Evolutionary conservation across 2,113 vertebrate genomes (phyloP).

Genomic region (Prionailurus viverrinus): DNA sequence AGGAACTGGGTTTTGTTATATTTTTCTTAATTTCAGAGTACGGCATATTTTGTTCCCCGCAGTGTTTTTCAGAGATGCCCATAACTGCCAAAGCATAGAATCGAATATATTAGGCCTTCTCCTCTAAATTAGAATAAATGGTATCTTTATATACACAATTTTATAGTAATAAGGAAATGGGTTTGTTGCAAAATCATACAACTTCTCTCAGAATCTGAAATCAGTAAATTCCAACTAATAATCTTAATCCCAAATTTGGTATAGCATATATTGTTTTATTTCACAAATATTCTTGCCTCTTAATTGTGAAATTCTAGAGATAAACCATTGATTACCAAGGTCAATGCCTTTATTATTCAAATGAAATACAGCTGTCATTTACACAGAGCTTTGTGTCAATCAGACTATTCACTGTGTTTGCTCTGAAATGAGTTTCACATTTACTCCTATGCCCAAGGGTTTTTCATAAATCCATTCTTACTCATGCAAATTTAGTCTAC

Average conservation of each 20-base stretch:
- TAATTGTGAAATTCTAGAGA: neutral
- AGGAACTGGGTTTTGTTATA: neutral
- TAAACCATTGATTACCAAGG: neutral
- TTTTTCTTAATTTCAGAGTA: neutral
- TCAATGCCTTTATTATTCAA: neutral
- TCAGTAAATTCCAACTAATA: neutral
- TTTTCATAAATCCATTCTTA: conserved; percentile 4
- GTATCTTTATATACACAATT: neutral
- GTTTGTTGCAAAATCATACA: neutral
- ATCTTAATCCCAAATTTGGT: neutral
- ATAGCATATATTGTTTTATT: neutral
- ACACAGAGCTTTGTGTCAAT: neutral
- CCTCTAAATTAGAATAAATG: conserved; percentile 17
- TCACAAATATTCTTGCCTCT: neutral
- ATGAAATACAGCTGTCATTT: neutral
- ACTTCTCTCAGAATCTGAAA: neutral
- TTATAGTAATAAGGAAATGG: neutral
- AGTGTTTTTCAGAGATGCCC: neutral
- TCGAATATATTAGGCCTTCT: neutral
- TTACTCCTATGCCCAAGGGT: neutral
- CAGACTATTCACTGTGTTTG: neutral
- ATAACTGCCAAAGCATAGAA: neutral
- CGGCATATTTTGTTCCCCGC: neutral
- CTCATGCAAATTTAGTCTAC: conserved; percentile 10
- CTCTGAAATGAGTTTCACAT: conserved; percentile 43